Percentiles rank a stretch among this genome's conserved stretches.
phyloP scores from a whole-genome alignment of 2,113 vertebrate species.

The Corythaeola cristata region DNA sequence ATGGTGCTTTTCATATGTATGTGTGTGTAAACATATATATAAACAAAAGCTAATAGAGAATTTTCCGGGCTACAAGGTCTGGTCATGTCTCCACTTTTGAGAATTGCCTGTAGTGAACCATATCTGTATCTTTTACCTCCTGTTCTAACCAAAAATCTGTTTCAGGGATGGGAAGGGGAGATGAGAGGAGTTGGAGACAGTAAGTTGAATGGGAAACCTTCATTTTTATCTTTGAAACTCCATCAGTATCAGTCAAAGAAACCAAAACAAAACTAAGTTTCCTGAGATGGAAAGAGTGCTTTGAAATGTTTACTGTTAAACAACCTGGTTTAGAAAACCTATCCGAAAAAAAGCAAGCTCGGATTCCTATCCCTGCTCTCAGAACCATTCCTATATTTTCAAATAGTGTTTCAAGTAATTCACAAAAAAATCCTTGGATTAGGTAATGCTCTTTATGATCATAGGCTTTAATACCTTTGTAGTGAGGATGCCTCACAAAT shows the following conservation, averaged over 20 bases:
- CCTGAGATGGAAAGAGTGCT: not conserved
- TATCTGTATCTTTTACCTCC: not conserved
- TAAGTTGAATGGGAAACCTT: not conserved
- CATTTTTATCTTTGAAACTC: not conserved
- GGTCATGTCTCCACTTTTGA: not conserved
- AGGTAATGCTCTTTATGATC: not conserved
- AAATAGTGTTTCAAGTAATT: not conserved
- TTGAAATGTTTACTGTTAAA: not conserved
- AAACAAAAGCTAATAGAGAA: not conserved
- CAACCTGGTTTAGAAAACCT: not conserved
- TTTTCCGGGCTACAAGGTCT: not conserved
- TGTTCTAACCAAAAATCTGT: not conserved
- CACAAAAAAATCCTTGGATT: not conserved
- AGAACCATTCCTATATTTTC: not conserved
- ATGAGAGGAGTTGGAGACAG: not conserved
- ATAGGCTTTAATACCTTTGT: not conserved
- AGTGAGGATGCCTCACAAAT: not conserved
- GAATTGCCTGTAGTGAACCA: not conserved
- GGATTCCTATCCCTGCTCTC: not conserved
- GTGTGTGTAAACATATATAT: fast-evolving
- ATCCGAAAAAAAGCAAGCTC: not conserved
- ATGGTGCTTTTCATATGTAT: not conserved
- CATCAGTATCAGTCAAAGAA: not conserved
- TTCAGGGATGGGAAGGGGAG: fast-evolving
- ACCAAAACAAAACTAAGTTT: not conserved